Conservation (phyloP, 2,797 vertebrate genomes). For the Meda fulgida region DNA sequence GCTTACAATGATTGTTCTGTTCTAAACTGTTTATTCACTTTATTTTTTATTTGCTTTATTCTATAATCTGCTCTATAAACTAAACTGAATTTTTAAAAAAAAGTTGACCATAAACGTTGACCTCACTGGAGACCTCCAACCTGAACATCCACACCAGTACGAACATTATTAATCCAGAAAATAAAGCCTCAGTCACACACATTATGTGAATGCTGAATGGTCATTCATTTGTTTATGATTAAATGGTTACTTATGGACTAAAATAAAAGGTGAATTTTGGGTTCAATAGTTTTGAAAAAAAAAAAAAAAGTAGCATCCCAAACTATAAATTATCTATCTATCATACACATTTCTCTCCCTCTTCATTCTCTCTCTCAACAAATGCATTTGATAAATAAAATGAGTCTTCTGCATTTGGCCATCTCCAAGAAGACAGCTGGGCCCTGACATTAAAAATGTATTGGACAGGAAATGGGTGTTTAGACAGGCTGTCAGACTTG, state of each 20-base stretch:
- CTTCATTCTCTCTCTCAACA: conserved; percentile 1
- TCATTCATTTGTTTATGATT: too few relatives aligned
- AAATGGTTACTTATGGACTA: background rate
- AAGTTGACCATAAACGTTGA: background rate
- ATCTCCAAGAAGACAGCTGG: conserved; percentile 3
- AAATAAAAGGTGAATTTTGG: background rate
- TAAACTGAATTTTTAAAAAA: too few relatives aligned
- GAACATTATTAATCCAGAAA: background rate
- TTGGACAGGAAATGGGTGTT: conserved; percentile 57
- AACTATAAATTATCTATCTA: too few relatives aligned
- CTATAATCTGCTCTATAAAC: too few relatives aligned
- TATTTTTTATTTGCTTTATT: too few relatives aligned
- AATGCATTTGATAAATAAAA: conserved; percentile 54
- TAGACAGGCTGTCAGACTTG: background rate
- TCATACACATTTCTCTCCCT: too few relatives aligned
- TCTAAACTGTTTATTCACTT: too few relatives aligned
- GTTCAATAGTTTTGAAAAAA: background rate
- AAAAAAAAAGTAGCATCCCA: too few relatives aligned
- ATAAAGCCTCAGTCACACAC: background rate
- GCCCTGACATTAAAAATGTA: conserved; percentile 64
- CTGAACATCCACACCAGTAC: background rate
- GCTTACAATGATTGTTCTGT: too few relatives aligned
- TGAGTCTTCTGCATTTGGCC: conserved; percentile 5
- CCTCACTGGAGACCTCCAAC: conserved; percentile 1
- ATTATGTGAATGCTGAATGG: background rate